Conservation (phyloP, 2,113 vertebrate genomes). For the Platysteira castanea region DNA sequence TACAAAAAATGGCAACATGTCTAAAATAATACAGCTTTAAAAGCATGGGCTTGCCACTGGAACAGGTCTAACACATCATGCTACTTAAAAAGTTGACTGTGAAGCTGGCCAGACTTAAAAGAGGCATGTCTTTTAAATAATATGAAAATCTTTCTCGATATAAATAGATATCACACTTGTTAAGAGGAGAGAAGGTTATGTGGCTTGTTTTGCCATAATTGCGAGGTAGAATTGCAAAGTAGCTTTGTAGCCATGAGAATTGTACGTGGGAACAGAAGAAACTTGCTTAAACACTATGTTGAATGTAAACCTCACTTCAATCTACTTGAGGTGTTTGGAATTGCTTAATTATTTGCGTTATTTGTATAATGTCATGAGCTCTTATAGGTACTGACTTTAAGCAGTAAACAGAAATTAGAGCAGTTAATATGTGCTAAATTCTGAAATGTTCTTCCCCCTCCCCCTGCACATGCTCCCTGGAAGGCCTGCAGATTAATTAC, state of each 20-base stretch:
- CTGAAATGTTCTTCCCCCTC: neutral
- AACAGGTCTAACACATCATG: neutral
- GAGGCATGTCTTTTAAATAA: neutral
- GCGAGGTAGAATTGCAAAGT: conserved; percentile 11
- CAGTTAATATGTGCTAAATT: neutral
- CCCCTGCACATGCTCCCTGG: accelerated
- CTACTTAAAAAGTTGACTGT: neutral
- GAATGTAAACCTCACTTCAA: conserved; percentile 56
- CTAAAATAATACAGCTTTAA: neutral
- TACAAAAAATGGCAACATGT: neutral
- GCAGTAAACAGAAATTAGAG: neutral
- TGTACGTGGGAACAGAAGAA: conserved; percentile 35
- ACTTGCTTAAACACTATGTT: conserved; percentile 40
- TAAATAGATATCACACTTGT: neutral
- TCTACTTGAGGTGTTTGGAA: conserved; percentile 15
- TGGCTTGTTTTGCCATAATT: neutral
- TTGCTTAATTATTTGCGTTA: conserved; percentile 22
- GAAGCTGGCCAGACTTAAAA: conserved; percentile 27
- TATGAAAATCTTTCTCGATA: conserved; percentile 40
- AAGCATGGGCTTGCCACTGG: neutral
- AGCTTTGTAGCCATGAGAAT: conserved; percentile 41
- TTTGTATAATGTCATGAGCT: neutral
- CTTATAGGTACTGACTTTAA: neutral
- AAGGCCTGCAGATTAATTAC: neutral
- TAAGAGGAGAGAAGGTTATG: neutral